Evolutionary conservation across 2,888 invertebrate species (phyloP).

Genomic region (Micoletzkya japonica): DNA sequence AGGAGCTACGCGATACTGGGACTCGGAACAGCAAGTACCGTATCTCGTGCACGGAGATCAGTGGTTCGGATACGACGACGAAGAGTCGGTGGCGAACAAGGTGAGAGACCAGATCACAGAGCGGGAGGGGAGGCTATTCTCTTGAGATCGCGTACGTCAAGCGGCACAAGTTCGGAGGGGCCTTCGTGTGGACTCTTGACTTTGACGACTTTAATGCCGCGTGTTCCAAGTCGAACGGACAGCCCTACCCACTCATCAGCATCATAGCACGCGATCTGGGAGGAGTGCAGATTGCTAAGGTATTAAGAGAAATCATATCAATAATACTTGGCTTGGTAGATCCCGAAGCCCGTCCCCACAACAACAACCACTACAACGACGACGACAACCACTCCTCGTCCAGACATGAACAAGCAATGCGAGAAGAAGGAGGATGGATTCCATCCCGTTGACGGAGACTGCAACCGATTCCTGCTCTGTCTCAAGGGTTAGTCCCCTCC

Average conservation of each 20-base stretch:
- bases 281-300: slow-evolving; percentile 47
- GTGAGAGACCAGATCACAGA: slow-evolving; percentile 64
- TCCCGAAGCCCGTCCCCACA: slow-evolving; percentile 18
- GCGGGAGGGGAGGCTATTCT: not conserved
- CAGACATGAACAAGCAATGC: slow-evolving; percentile 15
- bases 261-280: slow-evolving; percentile 57
- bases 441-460: slow-evolving; percentile 25
- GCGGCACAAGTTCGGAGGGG: slow-evolving; percentile 59
- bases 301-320: not conserved
- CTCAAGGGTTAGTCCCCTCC: slow-evolving; percentile 19
- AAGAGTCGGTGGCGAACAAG: slow-evolving; percentile 81
- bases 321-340: not conserved
- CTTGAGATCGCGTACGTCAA: slow-evolving; percentile 54
- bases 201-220: slow-evolving; percentile 63
- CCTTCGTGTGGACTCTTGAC: slow-evolving; percentile 64
- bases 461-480: slow-evolving; percentile 29
- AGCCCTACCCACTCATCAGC: slow-evolving; percentile 59
- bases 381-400: slow-evolving; percentile 18
- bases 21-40: slow-evolving; percentile 76
- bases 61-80: slow-evolving; percentile 91
- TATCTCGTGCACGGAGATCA: slow-evolving; percentile 79
- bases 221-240: slow-evolving; percentile 53
- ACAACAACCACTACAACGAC: slow-evolving; percentile 33
- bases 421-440: slow-evolving; percentile 29
- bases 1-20: slow-evolving; percentile 78